Evolutionary conservation across 2,113 vertebrate genomes (phyloP).

Genomic region (Salminus brasiliensis): DNA sequence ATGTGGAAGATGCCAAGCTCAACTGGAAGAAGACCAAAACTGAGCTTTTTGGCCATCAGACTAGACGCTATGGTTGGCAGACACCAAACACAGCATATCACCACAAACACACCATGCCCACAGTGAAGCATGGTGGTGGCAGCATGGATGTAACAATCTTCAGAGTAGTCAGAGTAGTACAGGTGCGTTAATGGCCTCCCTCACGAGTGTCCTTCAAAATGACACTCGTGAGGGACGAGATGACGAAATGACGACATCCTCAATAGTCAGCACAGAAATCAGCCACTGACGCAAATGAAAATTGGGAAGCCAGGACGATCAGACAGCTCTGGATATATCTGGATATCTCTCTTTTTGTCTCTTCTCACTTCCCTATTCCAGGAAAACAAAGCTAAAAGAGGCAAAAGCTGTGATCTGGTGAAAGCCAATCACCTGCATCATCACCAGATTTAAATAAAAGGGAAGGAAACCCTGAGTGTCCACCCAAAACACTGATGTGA

Average conservation of each 20-base stretch:
- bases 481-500: neutral
- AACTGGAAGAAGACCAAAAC: too few relatives aligned
- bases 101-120: too few relatives aligned
- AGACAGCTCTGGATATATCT: neutral
- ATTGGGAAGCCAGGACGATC: neutral
- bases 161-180: too few relatives aligned
- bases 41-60: too few relatives aligned
- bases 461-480: neutral
- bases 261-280: constrained; percentile 6
- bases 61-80: too few relatives aligned
- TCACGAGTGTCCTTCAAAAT: neutral
- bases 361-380: neutral
- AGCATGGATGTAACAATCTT: too few relatives aligned
- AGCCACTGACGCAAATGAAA: neutral
- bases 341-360: neutral
- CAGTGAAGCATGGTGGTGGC: too few relatives aligned
- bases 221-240: neutral
- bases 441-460: neutral
- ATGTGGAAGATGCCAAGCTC: too few relatives aligned
- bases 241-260: neutral
- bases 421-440: neutral
- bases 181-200: neutral
- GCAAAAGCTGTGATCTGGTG: neutral
- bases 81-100: too few relatives aligned
- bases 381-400: neutral